phyloP scores from a whole-genome alignment of 2,888 invertebrate genomes.

The Lasioglossum figueresi region DNA sequence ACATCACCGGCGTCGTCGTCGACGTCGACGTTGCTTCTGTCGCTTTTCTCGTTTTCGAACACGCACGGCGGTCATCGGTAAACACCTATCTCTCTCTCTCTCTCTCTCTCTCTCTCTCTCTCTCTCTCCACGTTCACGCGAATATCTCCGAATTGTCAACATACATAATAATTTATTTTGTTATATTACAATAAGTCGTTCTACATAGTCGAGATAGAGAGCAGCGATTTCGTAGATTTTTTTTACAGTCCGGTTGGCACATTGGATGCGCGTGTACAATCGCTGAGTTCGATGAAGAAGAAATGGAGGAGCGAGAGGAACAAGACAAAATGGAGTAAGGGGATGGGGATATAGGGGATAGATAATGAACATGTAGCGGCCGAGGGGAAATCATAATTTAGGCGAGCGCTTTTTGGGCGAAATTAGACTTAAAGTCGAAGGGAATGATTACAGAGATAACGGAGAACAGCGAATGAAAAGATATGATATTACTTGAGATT shows the following conservation, averaged over 20 bases:
- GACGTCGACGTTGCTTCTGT: slow-evolving; percentile 11
- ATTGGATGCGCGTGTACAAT: slow-evolving; percentile 46
- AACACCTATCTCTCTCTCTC: slow-evolving; percentile 21
- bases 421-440: background rate
- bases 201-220: slow-evolving; percentile 66
- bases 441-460: background rate
- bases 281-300: slow-evolving; percentile 41
- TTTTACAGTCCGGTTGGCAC: slow-evolving; percentile 60
- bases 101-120: slow-evolving; percentile 5
- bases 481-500: background rate
- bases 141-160: slow-evolving; percentile 69
- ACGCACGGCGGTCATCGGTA: slow-evolving; percentile 56
- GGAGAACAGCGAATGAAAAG: background rate
- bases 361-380: background rate
- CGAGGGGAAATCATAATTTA: background rate
- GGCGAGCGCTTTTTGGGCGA: background rate
- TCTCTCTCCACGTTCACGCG: slow-evolving; percentile 54
- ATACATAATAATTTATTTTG: slow-evolving; percentile 72
- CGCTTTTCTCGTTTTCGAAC: slow-evolving; percentile 43
- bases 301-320: background rate
- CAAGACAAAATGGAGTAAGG: background rate
- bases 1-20: background rate
- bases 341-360: background rate
- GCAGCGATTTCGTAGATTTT: slow-evolving; percentile 47
- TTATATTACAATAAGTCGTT: slow-evolving; percentile 74